Evolutionary conservation across 2,113 vertebrate genomes (phyloP), one percentile per base, ranked within the genome.

Genomic region (Baryphthengus martii): DNA sequence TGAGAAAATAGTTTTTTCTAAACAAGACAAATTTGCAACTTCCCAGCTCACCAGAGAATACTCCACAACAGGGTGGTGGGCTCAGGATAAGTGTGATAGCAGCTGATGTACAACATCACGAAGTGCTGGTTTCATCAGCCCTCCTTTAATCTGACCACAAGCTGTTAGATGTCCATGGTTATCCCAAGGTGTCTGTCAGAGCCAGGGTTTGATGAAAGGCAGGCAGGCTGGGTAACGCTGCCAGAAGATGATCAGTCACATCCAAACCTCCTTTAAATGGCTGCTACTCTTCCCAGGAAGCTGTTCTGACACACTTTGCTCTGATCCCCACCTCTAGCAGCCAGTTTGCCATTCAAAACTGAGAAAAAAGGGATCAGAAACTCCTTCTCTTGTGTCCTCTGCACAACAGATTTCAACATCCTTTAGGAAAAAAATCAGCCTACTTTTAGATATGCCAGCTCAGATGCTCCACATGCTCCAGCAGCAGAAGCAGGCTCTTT

Each of bases 21-120:
- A 71, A 49, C 18, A 44, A 39, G 52, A 67, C 13, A 53, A 25
- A 59, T n/a, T 5, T 42, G 24, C 58, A 23, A 3, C n/a, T 87
- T 55, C 24, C 10, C 58, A 44, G 9, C 26, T 40, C 21, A 17
- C 8, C 45, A 20, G 21, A 12, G 52, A 24, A 9, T 10, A 3
- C 10, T 1, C 0, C 26, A 42, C 61, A 15, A 63, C n/a, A 40
- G 26, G 31, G 12, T 8, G 31, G 10, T 4, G 42, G 42, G 1
- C 13, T 47, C 37, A 6, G 47, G 35, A 14, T 13, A 2, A 45
- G 53, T 16, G 3, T 3, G 0, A 13, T 7, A 31, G 74, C 52
- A 37, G 62, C 89, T 58, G 75, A 11, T 15, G 33, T 13, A 44
- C 29, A 26, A 8, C 31, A 7, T 26, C 62, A 31, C 1, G 4